A percentile compares a stretch with the other conserved stretches of the same genome.
These are phyloP conservation scores for Caenorhabditis sp. DNA, from an alignment of 2,888 invertebrate genomes.

Conservation along the genomic window DNA sequence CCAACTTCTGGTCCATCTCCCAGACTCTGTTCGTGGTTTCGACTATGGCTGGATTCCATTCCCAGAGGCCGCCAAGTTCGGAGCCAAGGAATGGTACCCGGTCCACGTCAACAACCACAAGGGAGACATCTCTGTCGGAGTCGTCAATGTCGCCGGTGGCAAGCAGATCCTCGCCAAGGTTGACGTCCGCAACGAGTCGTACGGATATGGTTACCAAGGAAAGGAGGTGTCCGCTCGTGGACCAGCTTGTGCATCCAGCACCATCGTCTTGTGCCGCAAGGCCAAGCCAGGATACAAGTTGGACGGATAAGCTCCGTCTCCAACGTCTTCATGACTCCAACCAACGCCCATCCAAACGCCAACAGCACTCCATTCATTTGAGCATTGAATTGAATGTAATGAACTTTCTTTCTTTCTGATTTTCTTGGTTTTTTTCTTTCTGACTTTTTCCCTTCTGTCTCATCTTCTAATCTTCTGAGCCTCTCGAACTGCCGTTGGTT, in stretches of 20 bases:
- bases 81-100: constrained; percentile 76
- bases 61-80: constrained; percentile 77
- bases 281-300: constrained; percentile 77
- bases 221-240: constrained; percentile 68
- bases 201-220: constrained; percentile 75
- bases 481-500: too few species aligned
- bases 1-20: constrained; percentile 73
- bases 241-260: constrained; percentile 46
- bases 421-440: not conserved
- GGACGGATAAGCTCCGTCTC: constrained; percentile 60
- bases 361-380: too few species aligned
- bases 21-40: constrained; percentile 80
- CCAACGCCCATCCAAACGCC: too few species aligned
- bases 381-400: too few species aligned
- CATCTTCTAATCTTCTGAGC: too few species aligned
- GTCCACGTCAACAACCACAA: constrained; percentile 78
- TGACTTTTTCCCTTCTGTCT: too few species aligned
- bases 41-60: constrained; percentile 81
- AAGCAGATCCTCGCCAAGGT: constrained; percentile 81
- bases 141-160: constrained; percentile 74
- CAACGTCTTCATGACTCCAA: too few species aligned
- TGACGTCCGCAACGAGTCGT: constrained; percentile 80
- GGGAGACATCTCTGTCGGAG: constrained; percentile 78
- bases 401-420: too few species aligned
- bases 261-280: constrained; percentile 77